Evolutionary conservation across 1,140 invertebrate species (phyloP).

Genomic region (Calephelis nemesis): DNA sequence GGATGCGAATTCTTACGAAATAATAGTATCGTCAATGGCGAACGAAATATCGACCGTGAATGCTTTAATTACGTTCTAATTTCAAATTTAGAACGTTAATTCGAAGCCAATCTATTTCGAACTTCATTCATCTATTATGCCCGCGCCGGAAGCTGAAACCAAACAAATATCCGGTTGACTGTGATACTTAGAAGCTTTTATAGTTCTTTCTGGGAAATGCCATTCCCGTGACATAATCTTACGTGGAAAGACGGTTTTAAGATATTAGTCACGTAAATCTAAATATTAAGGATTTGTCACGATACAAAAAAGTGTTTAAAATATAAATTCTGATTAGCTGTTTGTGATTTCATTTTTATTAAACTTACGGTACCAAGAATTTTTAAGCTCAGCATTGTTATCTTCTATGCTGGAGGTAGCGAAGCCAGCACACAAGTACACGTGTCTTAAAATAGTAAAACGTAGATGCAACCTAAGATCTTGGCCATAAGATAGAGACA

Average conservation of each 20-base stretch:
- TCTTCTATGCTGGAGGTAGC: too few species aligned
- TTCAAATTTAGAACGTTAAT: constrained; percentile 9
- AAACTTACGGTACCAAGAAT: too few species aligned
- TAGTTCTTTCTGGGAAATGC: constrained; percentile 26
- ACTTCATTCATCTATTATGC: constrained; percentile 6
- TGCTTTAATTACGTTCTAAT: constrained; percentile 10
- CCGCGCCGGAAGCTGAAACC: constrained; percentile 23
- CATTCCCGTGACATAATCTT: constrained; percentile 28
- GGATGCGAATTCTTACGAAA: too few species aligned
- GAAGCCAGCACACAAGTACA: too few species aligned
- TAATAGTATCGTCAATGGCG: background rate
- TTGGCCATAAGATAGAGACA: too few species aligned
- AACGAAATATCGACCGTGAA: background rate
- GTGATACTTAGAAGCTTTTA: constrained; percentile 13
- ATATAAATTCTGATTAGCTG: too few species aligned
- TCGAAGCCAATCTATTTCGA: constrained; percentile 1
- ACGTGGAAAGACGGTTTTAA: constrained; percentile 22
- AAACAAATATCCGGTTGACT: constrained; percentile 23
- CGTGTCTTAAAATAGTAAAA: too few species aligned
- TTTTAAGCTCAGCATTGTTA: too few species aligned
- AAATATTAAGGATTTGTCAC: background rate
- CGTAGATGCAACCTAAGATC: too few species aligned
- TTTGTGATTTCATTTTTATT: too few species aligned
- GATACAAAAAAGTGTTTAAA: too few species aligned
- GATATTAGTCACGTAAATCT: background rate